These are phyloP conservation scores for Polyodon spathula DNA, from an alignment of 2,113 vertebrate genomes.

Conservation along the genomic window DNA sequence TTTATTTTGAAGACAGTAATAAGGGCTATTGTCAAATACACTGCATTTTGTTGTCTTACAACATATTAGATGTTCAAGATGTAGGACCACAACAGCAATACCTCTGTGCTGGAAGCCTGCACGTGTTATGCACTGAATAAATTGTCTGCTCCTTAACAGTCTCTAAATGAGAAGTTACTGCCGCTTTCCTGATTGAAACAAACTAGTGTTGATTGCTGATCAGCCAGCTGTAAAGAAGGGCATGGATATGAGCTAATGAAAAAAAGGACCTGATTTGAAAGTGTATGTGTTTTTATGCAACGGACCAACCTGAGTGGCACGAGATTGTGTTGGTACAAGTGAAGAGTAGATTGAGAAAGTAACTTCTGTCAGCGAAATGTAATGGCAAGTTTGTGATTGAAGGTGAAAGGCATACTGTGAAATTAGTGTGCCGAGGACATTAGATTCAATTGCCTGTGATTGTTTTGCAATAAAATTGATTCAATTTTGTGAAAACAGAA, in stretches of 20 bases:
- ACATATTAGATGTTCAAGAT: not conserved
- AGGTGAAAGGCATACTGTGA: constrained; percentile 55
- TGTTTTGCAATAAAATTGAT: too few species aligned
- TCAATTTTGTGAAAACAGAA: too few species aligned
- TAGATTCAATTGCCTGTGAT: constrained; percentile 14
- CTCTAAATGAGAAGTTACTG: constrained; percentile 74
- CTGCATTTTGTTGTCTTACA: not conserved
- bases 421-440: constrained; percentile 47
- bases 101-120: not conserved
- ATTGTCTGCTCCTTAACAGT: constrained; percentile 32
- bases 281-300: constrained; percentile 62
- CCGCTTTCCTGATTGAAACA: constrained; percentile 77
- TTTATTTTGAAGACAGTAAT: not conserved
- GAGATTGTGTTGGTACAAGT: constrained; percentile 42
- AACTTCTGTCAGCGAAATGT: constrained; percentile 45
- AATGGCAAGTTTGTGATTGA: constrained; percentile 51
- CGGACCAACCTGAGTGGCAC: constrained; percentile 46
- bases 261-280: constrained; percentile 79
- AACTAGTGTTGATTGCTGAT: constrained; percentile 84
- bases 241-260: constrained; percentile 81
- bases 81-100: not conserved
- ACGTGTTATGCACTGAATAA: not conserved
- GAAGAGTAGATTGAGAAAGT: constrained; percentile 54
- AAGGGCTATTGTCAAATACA: constrained; percentile 2
- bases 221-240: constrained; percentile 88